Evolutionary conservation across 2,888 invertebrate genomes (phyloP), one percentile per base, ranked within the genome.

Genomic region (Idaea dimidiata): DNA sequence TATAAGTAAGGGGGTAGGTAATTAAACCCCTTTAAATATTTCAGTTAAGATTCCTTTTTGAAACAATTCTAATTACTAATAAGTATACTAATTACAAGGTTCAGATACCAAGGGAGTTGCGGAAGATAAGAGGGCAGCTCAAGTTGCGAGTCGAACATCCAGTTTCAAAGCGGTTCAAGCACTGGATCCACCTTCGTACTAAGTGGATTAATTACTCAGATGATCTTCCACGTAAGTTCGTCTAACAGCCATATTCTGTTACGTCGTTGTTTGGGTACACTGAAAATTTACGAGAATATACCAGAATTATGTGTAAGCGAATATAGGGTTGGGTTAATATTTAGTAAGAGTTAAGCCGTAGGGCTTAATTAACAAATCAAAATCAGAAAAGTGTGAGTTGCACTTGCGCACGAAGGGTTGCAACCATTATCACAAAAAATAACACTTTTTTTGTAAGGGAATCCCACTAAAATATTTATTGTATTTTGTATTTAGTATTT

Each of bases 131-230:
- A 73, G 71, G 69, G 70, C 69, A 70, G 68, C 67, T 74, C 75
- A 79, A 72, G 76, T 72, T 72, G 71, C 71, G 0, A 72, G 69
- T 72, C 65, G 65, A 68, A 76, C 76, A 72, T 88, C 81, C 71
- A 79, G 86, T 88, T 88, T 81, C 88, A 87, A 88, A 88, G 87
- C 81, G 65, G 61, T 56, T 56, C 56, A 56, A 56, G 56, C 18
- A 58, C 60, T 69, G 67, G 68, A 62, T 69, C 43, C 67, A 67
- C 68, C 67, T 64, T 83, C 80, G 74, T 77, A 74, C 81, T 88
- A 89, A 89, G 89, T 90, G 91, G 88, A 87, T 89, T 89, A 89
- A 90, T 91, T 89, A 88, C 86, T 77, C 78, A 80, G 86, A 86
- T 88, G 86, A 89, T 89, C 85, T 86, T 83, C 81, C 76, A 80